phyloP scores from a whole-genome alignment of 2,113 vertebrate genomes.

The Pionites leucogaster region DNA sequence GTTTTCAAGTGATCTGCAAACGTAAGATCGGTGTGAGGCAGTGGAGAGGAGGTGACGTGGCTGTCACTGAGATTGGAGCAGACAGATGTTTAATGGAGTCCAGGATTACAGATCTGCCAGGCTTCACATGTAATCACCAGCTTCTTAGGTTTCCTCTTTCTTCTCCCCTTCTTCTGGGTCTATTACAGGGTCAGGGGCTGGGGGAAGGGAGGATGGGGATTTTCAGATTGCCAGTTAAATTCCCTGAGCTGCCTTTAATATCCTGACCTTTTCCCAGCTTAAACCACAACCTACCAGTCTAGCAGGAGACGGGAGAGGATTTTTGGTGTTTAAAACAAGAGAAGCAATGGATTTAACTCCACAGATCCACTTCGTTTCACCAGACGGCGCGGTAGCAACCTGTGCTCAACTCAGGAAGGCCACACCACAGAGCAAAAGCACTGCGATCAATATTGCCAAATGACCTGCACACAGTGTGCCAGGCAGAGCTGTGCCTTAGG shows the following conservation, averaged over 20 bases:
- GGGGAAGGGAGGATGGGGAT: not conserved
- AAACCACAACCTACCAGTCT: not conserved
- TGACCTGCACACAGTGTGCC: not conserved
- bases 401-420: not conserved
- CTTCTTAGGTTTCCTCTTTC: constrained; percentile 37
- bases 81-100: constrained; percentile 67
- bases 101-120: constrained; percentile 50
- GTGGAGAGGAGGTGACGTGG: not conserved
- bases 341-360: not conserved
- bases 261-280: not conserved
- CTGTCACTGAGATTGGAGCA: constrained; percentile 48
- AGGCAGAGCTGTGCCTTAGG: not conserved
- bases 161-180: constrained; percentile 2
- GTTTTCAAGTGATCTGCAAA: not conserved
- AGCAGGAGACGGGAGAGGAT: rapidly evolving
- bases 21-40: not conserved
- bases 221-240: constrained; percentile 25
- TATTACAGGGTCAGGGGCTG: not conserved
- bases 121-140: constrained; percentile 28
- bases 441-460: not conserved
- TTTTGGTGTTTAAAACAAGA: not conserved
- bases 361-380: not conserved
- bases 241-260: constrained; percentile 31
- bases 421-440: not conserved
- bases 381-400: not conserved